Evolutionary conservation across 1,140 invertebrate genomes (phyloP).

Genomic region (Calliopsis andreniformis): DNA sequence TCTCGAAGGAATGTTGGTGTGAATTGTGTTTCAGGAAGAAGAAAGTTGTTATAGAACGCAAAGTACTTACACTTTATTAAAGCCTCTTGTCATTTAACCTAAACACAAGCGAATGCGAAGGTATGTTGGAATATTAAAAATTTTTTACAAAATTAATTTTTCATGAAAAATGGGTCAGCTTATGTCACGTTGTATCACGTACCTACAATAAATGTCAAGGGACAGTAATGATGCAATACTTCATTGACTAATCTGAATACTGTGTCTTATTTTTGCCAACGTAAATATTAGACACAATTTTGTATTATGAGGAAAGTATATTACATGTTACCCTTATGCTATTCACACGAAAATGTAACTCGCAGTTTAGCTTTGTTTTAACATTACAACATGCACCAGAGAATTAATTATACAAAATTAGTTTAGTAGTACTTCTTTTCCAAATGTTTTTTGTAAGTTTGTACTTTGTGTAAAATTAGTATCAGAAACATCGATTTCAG

Average conservation of each 20-base stretch:
- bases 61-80: too few species aligned
- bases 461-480: too few species aligned
- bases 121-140: too few species aligned
- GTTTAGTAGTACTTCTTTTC: too few species aligned
- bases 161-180: background rate
- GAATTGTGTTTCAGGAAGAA: too few species aligned
- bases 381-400: too few species aligned
- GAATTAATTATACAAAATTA: too few species aligned
- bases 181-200: constrained; percentile 22
- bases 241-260: constrained; percentile 13
- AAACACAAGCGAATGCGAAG: too few species aligned
- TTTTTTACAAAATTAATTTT: background rate
- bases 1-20: too few species aligned
- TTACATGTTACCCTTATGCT: background rate
- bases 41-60: too few species aligned
- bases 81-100: too few species aligned
- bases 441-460: too few species aligned
- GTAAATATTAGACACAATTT: constrained; percentile 32
- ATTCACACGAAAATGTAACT: background rate
- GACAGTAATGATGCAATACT: constrained; percentile 32
- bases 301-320: background rate
- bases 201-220: constrained; percentile 19
- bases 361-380: background rate
- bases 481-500: constrained; percentile 6
- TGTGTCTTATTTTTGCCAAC: constrained; percentile 28